Percentiles rank a stretch among this genome's conserved stretches.
Evolutionary conservation across 2,113 vertebrate species (phyloP).

Genomic region (Caretta caretta): DNA sequence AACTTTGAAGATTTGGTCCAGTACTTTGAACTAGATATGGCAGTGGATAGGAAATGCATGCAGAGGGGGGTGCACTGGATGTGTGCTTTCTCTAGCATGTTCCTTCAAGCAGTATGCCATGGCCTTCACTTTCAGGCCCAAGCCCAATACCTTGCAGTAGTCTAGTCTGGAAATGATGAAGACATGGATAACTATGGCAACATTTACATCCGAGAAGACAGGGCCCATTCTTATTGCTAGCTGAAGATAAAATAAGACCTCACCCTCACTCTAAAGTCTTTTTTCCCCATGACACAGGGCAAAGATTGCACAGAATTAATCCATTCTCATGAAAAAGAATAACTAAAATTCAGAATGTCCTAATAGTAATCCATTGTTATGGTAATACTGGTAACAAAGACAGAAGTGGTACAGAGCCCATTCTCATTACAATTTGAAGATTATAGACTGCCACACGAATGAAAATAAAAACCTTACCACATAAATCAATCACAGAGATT

Average conservation of each 20-base stretch:
- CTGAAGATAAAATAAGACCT: neutral
- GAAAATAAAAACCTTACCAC: slow-evolving; percentile 24
- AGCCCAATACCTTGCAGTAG: neutral
- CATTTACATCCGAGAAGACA: neutral
- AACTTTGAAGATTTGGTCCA: slow-evolving; percentile 1
- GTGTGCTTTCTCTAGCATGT: neutral
- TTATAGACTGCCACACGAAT: neutral
- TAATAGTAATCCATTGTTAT: slow-evolving; percentile 4
- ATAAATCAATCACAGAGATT: neutral
- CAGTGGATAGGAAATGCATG: neutral
- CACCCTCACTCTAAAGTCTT: neutral
- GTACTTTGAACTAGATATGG: neutral
- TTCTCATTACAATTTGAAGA: slow-evolving; percentile 17
- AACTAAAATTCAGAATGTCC: neutral
- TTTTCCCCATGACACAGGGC: neutral
- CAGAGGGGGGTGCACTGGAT: neutral
- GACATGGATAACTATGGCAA: neutral
- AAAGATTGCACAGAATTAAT: slow-evolving; percentile 2
- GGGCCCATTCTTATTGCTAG: neutral
- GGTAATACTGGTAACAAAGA: neutral
- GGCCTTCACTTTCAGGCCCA: neutral
- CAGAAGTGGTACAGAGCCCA: neutral
- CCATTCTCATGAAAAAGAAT: neutral
- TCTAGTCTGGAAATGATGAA: neutral
- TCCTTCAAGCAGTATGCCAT: neutral